phyloP scores from a whole-genome alignment of 2,888 invertebrate genomes.

The Tenthredo distinguenda region DNA sequence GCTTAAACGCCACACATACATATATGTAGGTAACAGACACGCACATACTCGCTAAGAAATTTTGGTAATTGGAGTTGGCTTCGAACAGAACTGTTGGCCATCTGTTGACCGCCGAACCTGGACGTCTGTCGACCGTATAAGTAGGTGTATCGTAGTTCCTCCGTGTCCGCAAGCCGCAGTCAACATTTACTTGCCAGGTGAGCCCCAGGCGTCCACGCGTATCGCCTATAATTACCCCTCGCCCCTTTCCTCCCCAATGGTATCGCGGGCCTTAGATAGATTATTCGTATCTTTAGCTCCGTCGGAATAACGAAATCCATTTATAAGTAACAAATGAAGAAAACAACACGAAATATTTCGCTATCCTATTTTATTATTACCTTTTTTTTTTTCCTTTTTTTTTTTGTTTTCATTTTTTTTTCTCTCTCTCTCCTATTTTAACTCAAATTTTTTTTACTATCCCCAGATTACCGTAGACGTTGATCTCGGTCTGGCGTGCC shows the following conservation, averaged over 20 bases:
- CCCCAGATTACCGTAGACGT: not conserved
- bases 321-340: not conserved
- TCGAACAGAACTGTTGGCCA: slow-evolving; percentile 34
- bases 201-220: slow-evolving; percentile 55
- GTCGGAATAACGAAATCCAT: slow-evolving; percentile 25
- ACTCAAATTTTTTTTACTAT: not conserved
- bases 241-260: not conserved
- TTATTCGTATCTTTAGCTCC: not conserved
- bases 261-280: not conserved
- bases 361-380: slow-evolving; percentile 14
- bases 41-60: slow-evolving; percentile 2
- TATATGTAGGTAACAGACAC: not conserved
- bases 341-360: slow-evolving; percentile 21
- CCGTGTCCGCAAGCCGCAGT: slow-evolving; percentile 30
- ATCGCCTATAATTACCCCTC: slow-evolving; percentile 53
- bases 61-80: slow-evolving; percentile 44
- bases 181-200: slow-evolving; percentile 40
- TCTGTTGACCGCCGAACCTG: slow-evolving; percentile 36
- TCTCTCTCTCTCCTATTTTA: slow-evolving; percentile 23
- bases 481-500: slow-evolving; percentile 53
- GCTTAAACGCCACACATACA: slow-evolving; percentile 1
- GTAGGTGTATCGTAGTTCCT: slow-evolving; percentile 38
- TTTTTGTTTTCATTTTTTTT: not conserved
- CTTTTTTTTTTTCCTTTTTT: not conserved
- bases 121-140: slow-evolving; percentile 19